These are phyloP conservation scores for Sinonovacula constricta DNA, from an alignment of 1,140 invertebrate species.

Conservation along the genomic window DNA sequence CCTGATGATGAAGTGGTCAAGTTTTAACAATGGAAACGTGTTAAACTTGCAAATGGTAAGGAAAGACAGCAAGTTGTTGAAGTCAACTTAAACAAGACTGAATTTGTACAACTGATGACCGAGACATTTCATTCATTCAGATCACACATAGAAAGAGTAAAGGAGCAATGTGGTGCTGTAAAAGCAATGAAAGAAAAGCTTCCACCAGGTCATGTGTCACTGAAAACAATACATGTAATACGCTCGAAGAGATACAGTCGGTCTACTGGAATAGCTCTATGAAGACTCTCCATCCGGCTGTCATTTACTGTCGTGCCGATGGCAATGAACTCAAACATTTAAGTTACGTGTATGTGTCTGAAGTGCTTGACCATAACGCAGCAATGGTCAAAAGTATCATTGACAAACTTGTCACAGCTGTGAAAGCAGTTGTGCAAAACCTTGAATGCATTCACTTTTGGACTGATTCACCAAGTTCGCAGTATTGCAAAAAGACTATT, in stretches of 20 bases:
- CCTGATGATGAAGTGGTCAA: not conserved
- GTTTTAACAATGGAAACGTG: conserved; percentile 44
- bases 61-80: conserved; percentile 10
- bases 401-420: not conserved
- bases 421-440: not conserved
- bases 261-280: conserved; percentile 16
- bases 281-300: conserved; percentile 3
- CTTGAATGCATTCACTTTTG: conserved; percentile 45
- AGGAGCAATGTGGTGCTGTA: conserved; percentile 6
- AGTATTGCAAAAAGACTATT: conserved; percentile 44
- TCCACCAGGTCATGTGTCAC: not conserved
- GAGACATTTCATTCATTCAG: conserved; percentile 9
- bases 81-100: not conserved
- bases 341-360: conserved; percentile 3
- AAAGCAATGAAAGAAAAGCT: conserved; percentile 33
- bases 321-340: not conserved
- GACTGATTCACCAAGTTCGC: conserved; percentile 47
- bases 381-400: conserved; percentile 8
- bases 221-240: conserved; percentile 24
- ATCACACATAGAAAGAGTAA: conserved; percentile 27
- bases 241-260: conserved; percentile 21
- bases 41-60: not conserved
- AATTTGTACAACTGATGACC: conserved; percentile 19
- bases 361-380: conserved; percentile 19
- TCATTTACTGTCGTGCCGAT: conserved; percentile 1